Percentiles rank a stretch among this genome's conserved stretches.
phyloP scores from a whole-genome alignment of 2,797 vertebrate species.

The Rhynchotus rufescens region DNA sequence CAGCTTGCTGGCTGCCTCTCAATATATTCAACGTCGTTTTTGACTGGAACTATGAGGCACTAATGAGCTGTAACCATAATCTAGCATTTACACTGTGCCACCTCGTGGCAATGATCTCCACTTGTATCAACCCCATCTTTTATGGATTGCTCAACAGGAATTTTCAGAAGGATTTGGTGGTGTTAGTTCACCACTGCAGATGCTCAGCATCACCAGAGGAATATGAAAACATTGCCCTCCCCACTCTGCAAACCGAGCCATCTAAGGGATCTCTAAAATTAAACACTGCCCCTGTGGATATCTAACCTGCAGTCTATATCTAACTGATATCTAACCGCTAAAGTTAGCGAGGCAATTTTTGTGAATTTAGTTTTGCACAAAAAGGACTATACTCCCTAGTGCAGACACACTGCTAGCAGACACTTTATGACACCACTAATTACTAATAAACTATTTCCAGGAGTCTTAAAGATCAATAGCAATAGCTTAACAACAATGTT shows the following conservation, averaged over 20 bases:
- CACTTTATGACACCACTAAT: neutral
- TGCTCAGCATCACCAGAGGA: slow-evolving; percentile 67
- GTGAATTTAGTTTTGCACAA: neutral
- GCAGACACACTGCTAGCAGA: neutral
- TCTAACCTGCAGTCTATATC: neutral
- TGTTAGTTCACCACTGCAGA: slow-evolving; percentile 63
- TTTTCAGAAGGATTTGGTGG: slow-evolving; percentile 79
- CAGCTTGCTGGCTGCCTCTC: slow-evolving; percentile 88
- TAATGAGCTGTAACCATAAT: slow-evolving; percentile 79
- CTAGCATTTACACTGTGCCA: slow-evolving; percentile 80
- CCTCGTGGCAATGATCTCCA: slow-evolving; percentile 89
- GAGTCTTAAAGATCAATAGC: neutral
- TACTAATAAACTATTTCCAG: neutral
- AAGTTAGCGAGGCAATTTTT: neutral
- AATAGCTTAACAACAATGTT: slow-evolving; percentile 3
- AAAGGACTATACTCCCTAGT: neutral
- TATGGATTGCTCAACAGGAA: slow-evolving; percentile 82
- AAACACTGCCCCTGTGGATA: slow-evolving; percentile 24
- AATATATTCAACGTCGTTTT: slow-evolving; percentile 90
- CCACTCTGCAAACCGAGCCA: slow-evolving; percentile 71
- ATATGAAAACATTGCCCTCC: slow-evolving; percentile 77
- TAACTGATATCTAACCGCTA: neutral
- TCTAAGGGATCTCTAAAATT: slow-evolving; percentile 74
- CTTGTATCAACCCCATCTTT: slow-evolving; percentile 89
- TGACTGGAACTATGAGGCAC: slow-evolving; percentile 80